Evolutionary conservation across 2,113 vertebrate species (phyloP).

Genomic region (Aegotheles bennettii): DNA sequence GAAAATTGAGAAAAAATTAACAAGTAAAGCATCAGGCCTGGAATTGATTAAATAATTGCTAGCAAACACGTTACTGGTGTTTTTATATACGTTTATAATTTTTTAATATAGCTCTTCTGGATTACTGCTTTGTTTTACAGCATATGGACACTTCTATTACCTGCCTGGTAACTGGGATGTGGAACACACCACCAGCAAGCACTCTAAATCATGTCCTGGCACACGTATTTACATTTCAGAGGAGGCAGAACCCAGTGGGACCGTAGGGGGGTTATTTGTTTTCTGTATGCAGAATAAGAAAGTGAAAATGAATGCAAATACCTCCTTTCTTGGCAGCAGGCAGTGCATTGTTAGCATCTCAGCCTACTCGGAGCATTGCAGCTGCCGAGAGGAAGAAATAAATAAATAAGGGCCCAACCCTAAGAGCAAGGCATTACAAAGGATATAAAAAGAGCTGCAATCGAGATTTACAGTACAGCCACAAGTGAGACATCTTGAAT

Average conservation of each 20-base stretch:
- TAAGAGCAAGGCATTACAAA: constrained; percentile 22
- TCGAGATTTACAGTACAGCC: background rate
- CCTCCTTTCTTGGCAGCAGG: constrained; percentile 53
- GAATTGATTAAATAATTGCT: background rate
- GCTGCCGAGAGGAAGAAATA: constrained; percentile 25
- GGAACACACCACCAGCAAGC: background rate
- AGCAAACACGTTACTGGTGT: background rate
- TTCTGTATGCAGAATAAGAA: constrained; percentile 18
- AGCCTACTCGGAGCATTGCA: constrained; percentile 23
- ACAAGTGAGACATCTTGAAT: background rate
- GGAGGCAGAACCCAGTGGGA: background rate
- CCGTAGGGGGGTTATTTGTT: background rate
- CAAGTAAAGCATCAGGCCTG: background rate
- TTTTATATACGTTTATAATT: background rate
- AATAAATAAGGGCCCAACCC: constrained; percentile 43
- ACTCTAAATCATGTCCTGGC: background rate
- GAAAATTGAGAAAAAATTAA: background rate
- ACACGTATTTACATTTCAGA: background rate
- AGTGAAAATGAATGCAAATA: constrained; percentile 56
- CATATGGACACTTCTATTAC: background rate
- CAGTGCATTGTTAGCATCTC: constrained; percentile 50
- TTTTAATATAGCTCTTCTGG: background rate
- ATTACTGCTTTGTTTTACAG: background rate
- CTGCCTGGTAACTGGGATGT: background rate
- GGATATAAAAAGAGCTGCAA: constrained; percentile 28